Evolutionary conservation across 1,140 invertebrate species (phyloP).

Genomic region (Parasteatoda tepidariorum): DNA sequence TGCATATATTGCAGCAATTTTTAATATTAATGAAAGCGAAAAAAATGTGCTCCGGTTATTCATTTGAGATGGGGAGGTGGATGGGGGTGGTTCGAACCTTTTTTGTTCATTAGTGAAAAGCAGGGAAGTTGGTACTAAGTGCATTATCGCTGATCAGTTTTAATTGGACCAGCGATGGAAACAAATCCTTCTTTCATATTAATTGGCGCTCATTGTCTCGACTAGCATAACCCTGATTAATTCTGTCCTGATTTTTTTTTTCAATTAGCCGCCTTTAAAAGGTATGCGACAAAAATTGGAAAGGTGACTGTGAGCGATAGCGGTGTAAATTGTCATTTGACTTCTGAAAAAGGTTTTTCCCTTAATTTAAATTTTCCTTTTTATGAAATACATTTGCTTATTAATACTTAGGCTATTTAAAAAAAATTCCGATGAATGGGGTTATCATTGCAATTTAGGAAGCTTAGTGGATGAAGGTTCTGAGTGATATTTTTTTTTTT

Average conservation of each 20-base stretch:
- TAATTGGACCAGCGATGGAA: conserved; percentile 53
- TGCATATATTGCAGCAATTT: conserved; percentile 58
- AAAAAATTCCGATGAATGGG: too few species aligned
- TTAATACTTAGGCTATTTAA: too few species aligned
- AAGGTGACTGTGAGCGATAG: background rate
- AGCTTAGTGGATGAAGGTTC: too few species aligned
- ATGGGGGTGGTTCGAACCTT: background rate
- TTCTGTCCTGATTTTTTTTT: conserved; percentile 56
- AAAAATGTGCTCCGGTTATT: conserved; percentile 22
- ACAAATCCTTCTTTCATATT: conserved; percentile 60
- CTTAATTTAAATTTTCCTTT: too few species aligned
- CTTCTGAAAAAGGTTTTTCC: too few species aligned
- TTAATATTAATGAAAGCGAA: conserved; percentile 57
- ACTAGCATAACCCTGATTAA: conserved; percentile 59
- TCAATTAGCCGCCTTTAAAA: conserved; percentile 59
- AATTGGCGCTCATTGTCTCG: conserved; percentile 59
- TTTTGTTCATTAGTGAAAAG: conserved; percentile 57
- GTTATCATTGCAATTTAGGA: too few species aligned
- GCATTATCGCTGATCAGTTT: conserved; percentile 60
- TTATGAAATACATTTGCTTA: too few species aligned
- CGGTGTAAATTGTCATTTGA: background rate
- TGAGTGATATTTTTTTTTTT: too few species aligned
- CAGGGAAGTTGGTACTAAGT: conserved; percentile 53
- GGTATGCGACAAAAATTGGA: conserved; percentile 28
- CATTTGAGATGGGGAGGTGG: conserved; percentile 27